phyloP scores from a whole-genome alignment of 2,888 invertebrate genomes.

The Rutpela maculata region DNA sequence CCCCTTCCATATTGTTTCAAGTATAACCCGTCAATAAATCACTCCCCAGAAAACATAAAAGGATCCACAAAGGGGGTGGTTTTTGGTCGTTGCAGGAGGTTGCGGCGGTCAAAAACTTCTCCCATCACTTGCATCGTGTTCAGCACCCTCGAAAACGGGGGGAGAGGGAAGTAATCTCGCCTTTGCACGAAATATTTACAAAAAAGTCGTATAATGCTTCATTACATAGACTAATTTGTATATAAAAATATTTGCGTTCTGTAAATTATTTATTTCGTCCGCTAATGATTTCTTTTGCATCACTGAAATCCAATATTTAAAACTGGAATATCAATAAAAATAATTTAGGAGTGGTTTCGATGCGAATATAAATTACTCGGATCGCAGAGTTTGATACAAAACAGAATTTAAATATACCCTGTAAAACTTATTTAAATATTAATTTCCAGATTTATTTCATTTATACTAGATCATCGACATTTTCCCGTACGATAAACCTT shows the following conservation, averaged over 20 bases:
- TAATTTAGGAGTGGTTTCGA: slow-evolving; percentile 6
- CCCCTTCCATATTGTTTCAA: no score
- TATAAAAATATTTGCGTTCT: neutral
- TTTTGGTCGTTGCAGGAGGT: no score
- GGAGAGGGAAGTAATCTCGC: no score
- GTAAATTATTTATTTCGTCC: neutral
- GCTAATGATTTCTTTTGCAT: neutral
- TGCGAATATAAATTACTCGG: neutral
- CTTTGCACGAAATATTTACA: no score
- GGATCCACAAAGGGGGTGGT: no score
- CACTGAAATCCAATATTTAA: neutral
- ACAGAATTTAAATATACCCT: neutral
- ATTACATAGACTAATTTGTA: no score
- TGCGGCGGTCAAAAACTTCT: no score
- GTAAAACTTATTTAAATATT: slow-evolving; percentile 20
- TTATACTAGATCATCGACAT: slow-evolving; percentile 31
- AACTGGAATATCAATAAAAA: slow-evolving; percentile 9
- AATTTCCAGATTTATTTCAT: slow-evolving; percentile 37
- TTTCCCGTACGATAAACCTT: slow-evolving; percentile 29
- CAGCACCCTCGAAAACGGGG: no score
- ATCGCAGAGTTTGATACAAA: neutral
- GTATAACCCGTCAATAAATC: no score
- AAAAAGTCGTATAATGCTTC: no score
- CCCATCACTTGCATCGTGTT: no score
- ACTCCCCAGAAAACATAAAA: no score